phyloP scores from a whole-genome alignment of 1,140 invertebrate species.

The Ruditapes philippinarum region DNA sequence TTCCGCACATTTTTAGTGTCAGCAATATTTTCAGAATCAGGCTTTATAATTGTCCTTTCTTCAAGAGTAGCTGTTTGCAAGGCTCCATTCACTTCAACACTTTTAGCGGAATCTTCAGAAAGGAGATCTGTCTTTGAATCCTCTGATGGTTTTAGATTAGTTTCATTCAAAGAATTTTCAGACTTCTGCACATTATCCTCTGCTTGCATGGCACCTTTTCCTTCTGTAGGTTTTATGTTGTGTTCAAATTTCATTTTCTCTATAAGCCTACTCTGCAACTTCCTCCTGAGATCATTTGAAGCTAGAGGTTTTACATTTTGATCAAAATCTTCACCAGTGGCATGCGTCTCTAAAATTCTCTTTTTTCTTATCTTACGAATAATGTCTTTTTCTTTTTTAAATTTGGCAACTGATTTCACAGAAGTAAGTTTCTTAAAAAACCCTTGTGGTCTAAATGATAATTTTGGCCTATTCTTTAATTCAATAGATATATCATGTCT shows the following conservation, averaged over 20 bases:
- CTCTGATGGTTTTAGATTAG: background rate
- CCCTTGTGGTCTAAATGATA: background rate
- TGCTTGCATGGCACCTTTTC: background rate
- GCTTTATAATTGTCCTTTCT: background rate
- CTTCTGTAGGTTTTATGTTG: background rate
- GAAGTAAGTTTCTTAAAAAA: slow-evolving; percentile 27
- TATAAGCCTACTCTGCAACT: slow-evolving; percentile 27
- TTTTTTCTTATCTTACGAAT: slow-evolving; percentile 24
- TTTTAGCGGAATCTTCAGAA: background rate
- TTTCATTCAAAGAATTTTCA: background rate
- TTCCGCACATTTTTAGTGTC: background rate
- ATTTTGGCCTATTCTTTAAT: background rate
- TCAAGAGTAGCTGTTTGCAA: background rate
- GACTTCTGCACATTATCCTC: background rate
- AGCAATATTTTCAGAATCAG: background rate
- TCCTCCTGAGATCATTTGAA: slow-evolving; percentile 58
- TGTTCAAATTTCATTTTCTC: background rate
- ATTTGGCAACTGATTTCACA: slow-evolving; percentile 44
- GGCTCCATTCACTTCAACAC: background rate
- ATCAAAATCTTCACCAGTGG: background rate
- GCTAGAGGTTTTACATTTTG: background rate
- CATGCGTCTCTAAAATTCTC: slow-evolving; percentile 15
- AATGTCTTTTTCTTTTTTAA: slow-evolving; percentile 31
- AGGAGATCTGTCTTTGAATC: background rate
- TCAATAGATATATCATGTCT: slow-evolving; percentile 25